Evolutionary conservation across 2,113 vertebrate species (phyloP), one percentile per base, ranked within the genome.

Genomic region (Larimichthys crocea): DNA sequence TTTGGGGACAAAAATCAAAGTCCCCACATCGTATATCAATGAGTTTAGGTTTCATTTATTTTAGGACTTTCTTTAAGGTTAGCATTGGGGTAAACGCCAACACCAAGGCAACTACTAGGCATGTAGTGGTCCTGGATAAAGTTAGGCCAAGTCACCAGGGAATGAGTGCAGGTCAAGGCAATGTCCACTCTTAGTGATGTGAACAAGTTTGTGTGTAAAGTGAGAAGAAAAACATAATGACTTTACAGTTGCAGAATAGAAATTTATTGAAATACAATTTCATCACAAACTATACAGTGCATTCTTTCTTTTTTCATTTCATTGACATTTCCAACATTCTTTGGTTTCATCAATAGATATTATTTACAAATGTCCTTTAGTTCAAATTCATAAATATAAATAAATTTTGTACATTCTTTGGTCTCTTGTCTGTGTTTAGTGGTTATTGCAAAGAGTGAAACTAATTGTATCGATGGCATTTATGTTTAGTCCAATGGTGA

Each of bases 361-460:
- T 92, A 90, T 89, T 91, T 91, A 91, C 92, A 93, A 89, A 84
- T 77, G 70, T 82, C 71, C 68, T 75, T 88, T 69, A 65, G 68
- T 82, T 90, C 83, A 91, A 79, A 90, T 90, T 88, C 81, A 92
- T 89, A 93, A 92, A 92, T 91, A 93, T 92, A 94, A 93, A 92
- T 92, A 90, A 19, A 60, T 59, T 68, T 73, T 87, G 72, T 92
- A 94, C 91, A 93, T 93, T 95, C 91, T 90, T 92, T 90, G 76
- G 90, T 93, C 84, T 89, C 42, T 64, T 40, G 61, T 88, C 50
- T 75, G 46, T 80, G 82, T 64, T 80, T 90, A 91, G 89, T 89
- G 87, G 86, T 91, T 88, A 81, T 76, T 89, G 74, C 46, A 84
- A 85, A 66, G 61, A 74, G 55, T 74, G 52, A 63, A 66, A 20